Base-by-base conservation (phyloP, 2,888 invertebrate genomes). In the Archips crataeganus region DNA sequence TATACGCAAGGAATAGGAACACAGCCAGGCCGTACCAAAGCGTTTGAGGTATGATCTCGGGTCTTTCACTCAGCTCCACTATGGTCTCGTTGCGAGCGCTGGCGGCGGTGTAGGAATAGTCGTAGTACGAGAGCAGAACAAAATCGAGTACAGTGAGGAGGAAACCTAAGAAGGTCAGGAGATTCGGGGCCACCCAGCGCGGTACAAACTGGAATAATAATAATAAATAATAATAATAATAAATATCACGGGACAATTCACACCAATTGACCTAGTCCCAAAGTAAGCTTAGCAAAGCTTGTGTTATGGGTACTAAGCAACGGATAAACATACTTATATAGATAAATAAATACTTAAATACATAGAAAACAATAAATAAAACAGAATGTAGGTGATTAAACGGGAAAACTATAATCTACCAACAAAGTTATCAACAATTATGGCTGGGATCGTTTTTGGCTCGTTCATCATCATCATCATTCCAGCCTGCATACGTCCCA, bases 141-240 rank as follows among this genome's bases (percentile, higher is more conserved):
- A 98, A 99, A 90, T 98, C 98, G 32, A 97, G 90, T 45, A 98
- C 97, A 11, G 99, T 98, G 83, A 99, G 96, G 39, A 99, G 94
- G 88, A 99, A 99, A 13, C 99, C 99, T 75, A 96, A 96, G 89
- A 99, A 98, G 11, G 99, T 99, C 71, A 99, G 94, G 61, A 99
- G 95, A 92, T 99, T 99, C 62, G 99, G 99, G 0, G 99, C 99
- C 75, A 99, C 95, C 98, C 98, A 99, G 95, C 95, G 96, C 77
- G 99, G 99, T 87, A 98, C 97, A 78, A 97, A 96, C 99, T 99
- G 95, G 6, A 87, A 88, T n/a, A n/a, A n/a, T n/a, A n/a, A n/a
- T n/a, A n/a, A n/a, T n/a, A n/a, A n/a, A n/a, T n/a, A n/a, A n/a
- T n/a, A n/a, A n/a, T n/a, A n/a, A n/a, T n/a, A n/a, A n/a, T n/a